Evolutionary conservation across 2,888 invertebrate genomes (phyloP).

Genomic region (Agonopterix subpropinquella): DNA sequence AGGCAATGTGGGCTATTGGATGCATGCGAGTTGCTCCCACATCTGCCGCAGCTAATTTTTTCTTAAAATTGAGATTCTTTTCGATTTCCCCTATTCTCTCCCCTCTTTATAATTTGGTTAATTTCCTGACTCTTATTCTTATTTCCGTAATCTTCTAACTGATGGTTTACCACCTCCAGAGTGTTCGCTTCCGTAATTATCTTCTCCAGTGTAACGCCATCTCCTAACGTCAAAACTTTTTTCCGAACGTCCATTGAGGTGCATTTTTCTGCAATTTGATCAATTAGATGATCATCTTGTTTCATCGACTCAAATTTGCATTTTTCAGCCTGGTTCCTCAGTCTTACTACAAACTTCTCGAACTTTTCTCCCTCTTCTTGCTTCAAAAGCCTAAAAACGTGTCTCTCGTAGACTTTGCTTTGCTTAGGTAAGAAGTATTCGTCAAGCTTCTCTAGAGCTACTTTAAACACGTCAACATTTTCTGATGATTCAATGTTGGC

Average conservation of each 20-base stretch:
- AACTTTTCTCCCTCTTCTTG: too few species aligned
- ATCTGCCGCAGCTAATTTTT: slow-evolving; percentile 4
- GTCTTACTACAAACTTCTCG: slow-evolving; percentile 7
- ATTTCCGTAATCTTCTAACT: not conserved
- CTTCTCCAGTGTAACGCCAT: not conserved
- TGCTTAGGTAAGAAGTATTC: slow-evolving; percentile 13
- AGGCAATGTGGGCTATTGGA: slow-evolving; percentile 5
- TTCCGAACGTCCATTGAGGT: slow-evolving; percentile 11
- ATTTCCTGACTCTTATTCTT: not conserved
- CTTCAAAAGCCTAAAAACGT: slow-evolving; percentile 1
- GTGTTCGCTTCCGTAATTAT: not conserved
- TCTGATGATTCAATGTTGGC: slow-evolving; percentile 3
- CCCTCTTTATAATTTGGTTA: not conserved
- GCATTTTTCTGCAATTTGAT: slow-evolving; percentile 19
- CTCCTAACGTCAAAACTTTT: slow-evolving; percentile 12
- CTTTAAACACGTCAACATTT: slow-evolving; percentile 5
- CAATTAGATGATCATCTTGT: slow-evolving; percentile 9
- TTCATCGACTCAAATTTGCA: slow-evolving; percentile 1
- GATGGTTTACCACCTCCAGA: not conserved
- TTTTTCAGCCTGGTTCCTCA: slow-evolving; percentile 5
- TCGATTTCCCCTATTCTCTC: not conserved
- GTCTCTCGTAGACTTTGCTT: slow-evolving; percentile 10
- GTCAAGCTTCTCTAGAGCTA: slow-evolving; percentile 10
- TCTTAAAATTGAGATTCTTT: not conserved
- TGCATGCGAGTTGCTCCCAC: slow-evolving; percentile 5